Base-by-base conservation (phyloP, 2,888 invertebrate genomes). In the Meliscaeva auricollis region DNA sequence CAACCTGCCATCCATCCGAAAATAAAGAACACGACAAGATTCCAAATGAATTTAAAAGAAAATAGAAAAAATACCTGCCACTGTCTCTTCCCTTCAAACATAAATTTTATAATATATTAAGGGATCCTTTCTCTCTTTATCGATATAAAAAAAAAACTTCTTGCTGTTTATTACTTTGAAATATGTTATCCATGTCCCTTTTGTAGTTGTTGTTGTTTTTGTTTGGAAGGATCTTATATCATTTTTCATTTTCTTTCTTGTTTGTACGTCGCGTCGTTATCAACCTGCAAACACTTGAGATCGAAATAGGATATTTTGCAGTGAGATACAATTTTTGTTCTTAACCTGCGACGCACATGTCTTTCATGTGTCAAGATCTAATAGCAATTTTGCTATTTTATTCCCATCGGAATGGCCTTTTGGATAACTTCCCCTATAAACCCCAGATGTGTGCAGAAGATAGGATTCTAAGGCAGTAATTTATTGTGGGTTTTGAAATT, bases 231-330 rank as follows among this genome's bases (percentile, higher is more conserved):
- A 76, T 85, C 80, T 85, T 73, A 81, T 85, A 81, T 81, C 80
- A 81, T 85, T 85, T 76, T 81, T 85, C 76, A 85, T 85, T 46
- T 75, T 38, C 35, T 62, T 41, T 58, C 26, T 13, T 52, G 58
- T 58, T 5, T 6, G 54, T 52, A 0, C 30, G 22, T 48, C 2
- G 7, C 46, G 48, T 68, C 70, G 41, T 76, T 76, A 85, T 76
- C 81, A 85, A 85, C 85, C 81, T 81, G 85, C 85, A 85, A 81
- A 56, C 85, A 85, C 85, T 85, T 80, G 68, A 85, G 56, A 80
- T 80, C 76, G 85, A 76, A 85, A 85, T 80, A 62, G 85, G 85
- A 85, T 85, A 85, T 85, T 85, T 85, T 81, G 85, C 85, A 85
- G 76, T 46, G 62, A 66, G 79, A 13, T 3, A 35, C 7, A 48